Evolutionary conservation across 1,140 invertebrate genomes (phyloP).

Genomic region (Stegodyphus dumicola): DNA sequence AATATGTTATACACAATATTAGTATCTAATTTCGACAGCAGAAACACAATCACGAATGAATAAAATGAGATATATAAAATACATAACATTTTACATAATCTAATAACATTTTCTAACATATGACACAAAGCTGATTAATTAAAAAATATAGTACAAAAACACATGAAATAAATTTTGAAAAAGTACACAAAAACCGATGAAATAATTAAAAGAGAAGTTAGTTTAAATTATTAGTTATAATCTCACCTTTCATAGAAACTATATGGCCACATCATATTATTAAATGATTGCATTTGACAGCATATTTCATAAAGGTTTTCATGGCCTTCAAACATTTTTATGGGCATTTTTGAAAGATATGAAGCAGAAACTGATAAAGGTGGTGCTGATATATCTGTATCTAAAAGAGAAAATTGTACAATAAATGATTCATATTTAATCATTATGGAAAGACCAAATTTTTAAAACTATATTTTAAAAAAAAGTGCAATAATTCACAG

Average conservation of each 20-base stretch:
- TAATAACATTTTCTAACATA: too few relatives aligned
- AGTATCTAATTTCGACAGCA: too few relatives aligned
- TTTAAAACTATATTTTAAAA: too few relatives aligned
- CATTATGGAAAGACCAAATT: neutral
- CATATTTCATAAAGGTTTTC: conserved; percentile 10
- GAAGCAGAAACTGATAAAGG: conserved; percentile 2
- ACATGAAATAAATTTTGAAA: neutral
- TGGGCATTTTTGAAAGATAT: neutral
- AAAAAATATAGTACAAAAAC: neutral
- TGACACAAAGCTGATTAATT: neutral
- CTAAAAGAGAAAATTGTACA: conserved; percentile 8
- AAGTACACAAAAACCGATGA: neutral
- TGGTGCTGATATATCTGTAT: conserved; percentile 1
- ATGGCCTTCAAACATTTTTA: neutral
- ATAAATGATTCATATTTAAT: neutral
- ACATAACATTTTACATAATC: too few relatives aligned
- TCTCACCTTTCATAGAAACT: conserved; percentile 33
- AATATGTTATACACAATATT: too few relatives aligned
- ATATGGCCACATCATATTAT: conserved; percentile 33
- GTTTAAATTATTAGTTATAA: too few relatives aligned
- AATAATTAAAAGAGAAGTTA: too few relatives aligned
- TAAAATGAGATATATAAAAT: too few relatives aligned
- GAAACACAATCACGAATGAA: too few relatives aligned
- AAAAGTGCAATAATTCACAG: too few relatives aligned
- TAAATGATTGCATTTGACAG: conserved; percentile 1